Evolutionary conservation across 2,797 vertebrate genomes (phyloP), one percentile per base, ranked within the genome.

Genomic region (Eleutherodactylus coqui): DNA sequence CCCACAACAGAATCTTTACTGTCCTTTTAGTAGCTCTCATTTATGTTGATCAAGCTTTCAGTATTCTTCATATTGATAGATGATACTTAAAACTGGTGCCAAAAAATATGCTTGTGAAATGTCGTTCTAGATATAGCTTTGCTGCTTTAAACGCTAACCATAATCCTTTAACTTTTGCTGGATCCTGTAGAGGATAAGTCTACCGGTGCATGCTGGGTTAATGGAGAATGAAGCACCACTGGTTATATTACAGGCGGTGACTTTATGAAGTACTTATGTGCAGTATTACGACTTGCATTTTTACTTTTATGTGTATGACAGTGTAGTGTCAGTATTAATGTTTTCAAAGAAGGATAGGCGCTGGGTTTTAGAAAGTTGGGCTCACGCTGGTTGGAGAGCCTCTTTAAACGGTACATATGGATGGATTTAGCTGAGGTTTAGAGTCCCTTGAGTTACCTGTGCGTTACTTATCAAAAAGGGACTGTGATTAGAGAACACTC

Each of bases 321-420:
- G 67, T 78, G 82, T 80, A 84, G 82, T 79, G 43, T 58, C 76
- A 84, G 82, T 87, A 75, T 87, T 87, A 75, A 80, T 72, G 80
- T 87, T 87, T 73, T 73, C 6, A 14, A 75, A 69, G 80, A 43
- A 16, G 81, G 69, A 73, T 32, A 49, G 51, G 75, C 73, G 29
- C 47, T 67, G 38, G 21, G 32, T 75, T 62, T 72, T 19, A 62
- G 82, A 51, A 84, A 80, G 77, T 34, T 58, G 45, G 58, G 24
- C 43, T n/a, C 53, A 77, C 32, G 32, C 38, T 79, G 84, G 49
- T 72, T 72, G 51, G 73, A 43, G 51, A 62, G 49, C 19, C 41
- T 73, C 47, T 36, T 70, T 2, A 58, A 41, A 60, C 53, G 36
- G 76, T 78, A 78, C 36, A 58, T 3, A 8, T 24, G 51, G 43